Evolutionary conservation across 2,113 vertebrate genomes (phyloP), one percentile per base, ranked within the genome.

Genomic region (Cinclus mexicanus): DNA sequence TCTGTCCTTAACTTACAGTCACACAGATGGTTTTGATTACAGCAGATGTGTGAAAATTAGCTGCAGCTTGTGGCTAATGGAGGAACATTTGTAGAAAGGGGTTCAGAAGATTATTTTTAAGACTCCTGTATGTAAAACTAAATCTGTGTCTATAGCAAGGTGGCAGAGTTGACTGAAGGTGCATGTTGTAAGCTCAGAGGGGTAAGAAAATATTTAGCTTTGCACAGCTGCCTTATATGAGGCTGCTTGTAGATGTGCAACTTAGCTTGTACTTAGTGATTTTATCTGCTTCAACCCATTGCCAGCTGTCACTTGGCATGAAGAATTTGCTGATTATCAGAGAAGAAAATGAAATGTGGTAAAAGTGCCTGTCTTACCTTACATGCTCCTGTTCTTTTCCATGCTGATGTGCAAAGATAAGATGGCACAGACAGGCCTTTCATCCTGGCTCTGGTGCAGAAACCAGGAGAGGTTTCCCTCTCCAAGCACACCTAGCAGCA

Each of bases 11-110:
- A 90, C 89, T 86, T 77, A 90, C 53, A 93, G 85, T 87, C 83
- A 80, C 89, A 95, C 98, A 98, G 97, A 96, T 94, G 98, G 96
- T 98, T 98, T 98, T 97, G 92, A 98, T 98, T 98, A 98, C n/a
- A 85, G 76, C 74, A 88, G 91, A 93, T 94, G 97, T 97, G 96
- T 97, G 97, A 98, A 98, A 98, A 98, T 96, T 93, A 98, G 95
- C 98, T 96, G 81, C 98, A 97, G 97, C 94, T 97, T 98, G 89
- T 90, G 79, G 60, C 82, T 88, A 82, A 92, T 75, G 59, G 77
- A 85, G 23, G 39, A 95, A 69, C 77, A 65, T 49, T 96, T 91
- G 56, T 75, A 83, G 71, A 85, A 84, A 60, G 82, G 53, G 44
- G 55, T 92, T 95, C 78, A 57, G 76, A 95, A 71, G 76, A 75